A percentile compares a stretch with the other conserved stretches of the same genome.
phyloP scores from a whole-genome alignment of 2,113 vertebrate genomes.

The Microtus richardsoni region DNA sequence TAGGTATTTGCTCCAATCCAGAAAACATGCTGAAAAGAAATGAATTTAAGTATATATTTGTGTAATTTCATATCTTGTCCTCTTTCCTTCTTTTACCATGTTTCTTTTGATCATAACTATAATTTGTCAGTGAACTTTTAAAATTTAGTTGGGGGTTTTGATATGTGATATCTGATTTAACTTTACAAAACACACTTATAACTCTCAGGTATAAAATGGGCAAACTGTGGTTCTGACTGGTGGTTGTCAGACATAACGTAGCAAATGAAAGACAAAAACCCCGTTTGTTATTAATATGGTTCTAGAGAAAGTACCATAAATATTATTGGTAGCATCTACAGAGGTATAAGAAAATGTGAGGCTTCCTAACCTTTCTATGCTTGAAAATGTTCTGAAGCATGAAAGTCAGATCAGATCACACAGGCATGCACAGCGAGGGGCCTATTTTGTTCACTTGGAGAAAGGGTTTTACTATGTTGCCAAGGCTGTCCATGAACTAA shows the following conservation, averaged over 20 bases:
- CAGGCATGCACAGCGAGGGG: conserved; percentile 5
- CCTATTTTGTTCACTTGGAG: neutral
- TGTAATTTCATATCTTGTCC: neutral
- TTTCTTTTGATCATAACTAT: conserved; percentile 43
- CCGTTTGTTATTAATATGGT: neutral
- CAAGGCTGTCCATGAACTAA: neutral
- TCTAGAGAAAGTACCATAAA: conserved; percentile 1
- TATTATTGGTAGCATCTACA: conserved; percentile 12
- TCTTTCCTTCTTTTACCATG: neutral
- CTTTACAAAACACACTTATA: neutral
- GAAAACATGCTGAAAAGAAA: conserved; percentile 26
- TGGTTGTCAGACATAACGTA: conserved; percentile 24
- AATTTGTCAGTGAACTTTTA: conserved; percentile 20
- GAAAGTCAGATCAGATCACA: conserved; percentile 16
- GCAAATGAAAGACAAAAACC: neutral
- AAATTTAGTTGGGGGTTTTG: conserved; percentile 46
- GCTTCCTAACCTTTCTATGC: neutral
- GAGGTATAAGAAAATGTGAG: conserved; percentile 3
- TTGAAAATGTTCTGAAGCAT: conserved; percentile 15
- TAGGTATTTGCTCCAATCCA: conserved; percentile 20
- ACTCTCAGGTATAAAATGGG: conserved; percentile 8
- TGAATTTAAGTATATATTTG: conserved; percentile 29
- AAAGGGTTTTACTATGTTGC: neutral
- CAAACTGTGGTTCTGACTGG: conserved; percentile 29
- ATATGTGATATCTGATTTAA: conserved; percentile 39